Evolutionary conservation across 2,888 invertebrate genomes (phyloP).

Genomic region (Piscicola geometra): DNA sequence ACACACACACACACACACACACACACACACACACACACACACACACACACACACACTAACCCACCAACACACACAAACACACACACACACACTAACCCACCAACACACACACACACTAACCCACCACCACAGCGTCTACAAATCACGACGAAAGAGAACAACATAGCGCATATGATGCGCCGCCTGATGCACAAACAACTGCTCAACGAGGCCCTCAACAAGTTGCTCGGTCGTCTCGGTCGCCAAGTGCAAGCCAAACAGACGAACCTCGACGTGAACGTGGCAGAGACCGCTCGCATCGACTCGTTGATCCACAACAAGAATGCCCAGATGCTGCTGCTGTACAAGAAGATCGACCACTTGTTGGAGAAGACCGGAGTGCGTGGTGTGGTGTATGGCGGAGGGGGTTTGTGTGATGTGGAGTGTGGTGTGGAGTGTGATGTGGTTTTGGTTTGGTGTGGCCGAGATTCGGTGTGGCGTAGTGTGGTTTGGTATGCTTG

Average conservation of each 20-base stretch:
- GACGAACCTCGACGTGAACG: background rate
- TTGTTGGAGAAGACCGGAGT: slow-evolving; percentile 24
- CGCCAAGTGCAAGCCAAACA: background rate
- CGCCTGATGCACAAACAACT: background rate
- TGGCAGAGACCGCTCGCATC: background rate
- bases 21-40: background rate
- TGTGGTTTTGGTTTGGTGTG: background rate
- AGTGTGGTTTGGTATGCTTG: background rate
- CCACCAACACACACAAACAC: too few species aligned
- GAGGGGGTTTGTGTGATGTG: background rate
- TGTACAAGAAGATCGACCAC: slow-evolving; percentile 17
- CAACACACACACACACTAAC: background rate
- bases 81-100: background rate
- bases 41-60: background rate
- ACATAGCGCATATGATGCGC: background rate
- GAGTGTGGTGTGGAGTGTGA: background rate
- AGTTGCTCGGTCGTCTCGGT: background rate
- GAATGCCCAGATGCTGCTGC: slow-evolving; percentile 23
- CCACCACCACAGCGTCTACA: background rate
- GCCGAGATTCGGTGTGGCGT: background rate
- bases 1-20: background rate
- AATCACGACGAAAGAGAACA: slow-evolving; percentile 18
- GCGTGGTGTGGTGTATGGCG: background rate
- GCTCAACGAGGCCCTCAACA: slow-evolving; percentile 17
- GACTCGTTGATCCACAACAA: slow-evolving; percentile 21